These are phyloP conservation scores for Conus canariensis DNA, from an alignment of 2,888 invertebrate genomes.

Conservation along the genomic window DNA sequence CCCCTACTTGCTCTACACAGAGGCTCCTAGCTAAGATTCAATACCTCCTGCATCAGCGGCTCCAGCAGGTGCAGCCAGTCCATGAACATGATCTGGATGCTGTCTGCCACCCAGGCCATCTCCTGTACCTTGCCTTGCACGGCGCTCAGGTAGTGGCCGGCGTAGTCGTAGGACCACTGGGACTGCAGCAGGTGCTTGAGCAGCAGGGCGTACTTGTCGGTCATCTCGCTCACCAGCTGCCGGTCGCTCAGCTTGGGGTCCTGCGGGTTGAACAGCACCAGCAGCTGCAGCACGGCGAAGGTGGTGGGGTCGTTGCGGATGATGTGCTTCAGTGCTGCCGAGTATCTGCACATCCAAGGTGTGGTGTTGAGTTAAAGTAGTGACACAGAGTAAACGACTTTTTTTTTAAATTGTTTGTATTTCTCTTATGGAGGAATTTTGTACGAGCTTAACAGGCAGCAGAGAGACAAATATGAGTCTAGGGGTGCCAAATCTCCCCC, in stretches of 20 bases:
- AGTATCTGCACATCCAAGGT: background rate
- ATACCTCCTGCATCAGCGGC: slow-evolving; percentile 16
- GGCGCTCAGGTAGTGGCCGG: slow-evolving; percentile 23
- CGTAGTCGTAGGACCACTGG: slow-evolving; percentile 62
- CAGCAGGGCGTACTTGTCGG: slow-evolving; percentile 80
- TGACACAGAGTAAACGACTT: background rate
- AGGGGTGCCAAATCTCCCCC: too few species aligned
- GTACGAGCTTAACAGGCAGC: too few species aligned
- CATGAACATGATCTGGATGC: background rate
- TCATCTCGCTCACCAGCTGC: slow-evolving; percentile 69
- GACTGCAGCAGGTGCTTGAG: slow-evolving; percentile 77
- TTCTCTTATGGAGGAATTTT: background rate
- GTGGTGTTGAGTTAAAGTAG: slow-evolving; percentile 73
- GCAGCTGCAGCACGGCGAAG: slow-evolving; percentile 85
- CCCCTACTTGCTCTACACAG: too few species aligned
- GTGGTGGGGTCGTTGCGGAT: slow-evolving; percentile 91
- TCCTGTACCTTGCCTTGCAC: background rate
- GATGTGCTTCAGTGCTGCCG: slow-evolving; percentile 51
- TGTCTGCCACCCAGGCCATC: slow-evolving; percentile 8
- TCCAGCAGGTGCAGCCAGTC: slow-evolving; percentile 24
- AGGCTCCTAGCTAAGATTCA: background rate
- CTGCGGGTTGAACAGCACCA: slow-evolving; percentile 17
- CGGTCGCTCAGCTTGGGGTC: slow-evolving; percentile 24
- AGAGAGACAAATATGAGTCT: background rate
- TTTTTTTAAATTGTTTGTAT: background rate